A percentile compares a stretch with the other conserved stretches of the same genome.
Conservation (phyloP, 2,888 invertebrate genomes). For the Elaeidobius kamerunicus region DNA sequence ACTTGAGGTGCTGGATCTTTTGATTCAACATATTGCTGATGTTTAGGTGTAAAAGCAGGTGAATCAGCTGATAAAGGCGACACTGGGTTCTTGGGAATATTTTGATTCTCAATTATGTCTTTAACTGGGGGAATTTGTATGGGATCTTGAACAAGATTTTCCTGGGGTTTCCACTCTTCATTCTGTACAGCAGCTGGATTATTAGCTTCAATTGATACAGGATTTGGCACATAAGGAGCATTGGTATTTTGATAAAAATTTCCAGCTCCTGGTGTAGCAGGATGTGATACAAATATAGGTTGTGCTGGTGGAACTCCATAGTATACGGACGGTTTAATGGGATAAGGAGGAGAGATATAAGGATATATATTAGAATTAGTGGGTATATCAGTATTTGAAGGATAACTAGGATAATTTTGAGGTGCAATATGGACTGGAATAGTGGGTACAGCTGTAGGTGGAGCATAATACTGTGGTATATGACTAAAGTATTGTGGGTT, state of each 20-base stretch:
- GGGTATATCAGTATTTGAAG: constrained; percentile 5
- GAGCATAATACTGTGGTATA: constrained; percentile 20
- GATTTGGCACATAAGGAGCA: constrained; percentile 8
- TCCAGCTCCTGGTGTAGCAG: constrained; percentile 4
- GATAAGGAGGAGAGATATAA: constrained; percentile 13
- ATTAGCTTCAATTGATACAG: not conserved
- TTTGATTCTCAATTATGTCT: too few species aligned
- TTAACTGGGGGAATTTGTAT: too few species aligned
- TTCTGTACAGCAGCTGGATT: not conserved
- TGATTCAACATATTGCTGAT: constrained; percentile 12
- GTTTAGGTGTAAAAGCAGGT: constrained; percentile 24
- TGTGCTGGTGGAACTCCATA: constrained; percentile 25
- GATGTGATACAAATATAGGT: constrained; percentile 21
- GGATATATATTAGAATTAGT: constrained; percentile 9
- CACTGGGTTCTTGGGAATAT: constrained; percentile 1
- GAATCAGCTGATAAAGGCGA: constrained; percentile 22
- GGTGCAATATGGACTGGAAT: constrained; percentile 14
- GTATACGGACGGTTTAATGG: constrained; percentile 17
- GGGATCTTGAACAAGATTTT: not conserved
- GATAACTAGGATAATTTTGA: constrained; percentile 5
- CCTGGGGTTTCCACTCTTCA: not conserved
- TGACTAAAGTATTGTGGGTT: constrained; percentile 11
- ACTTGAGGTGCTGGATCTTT: not conserved
- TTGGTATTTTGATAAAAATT: constrained; percentile 13
- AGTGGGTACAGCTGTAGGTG: constrained; percentile 12